Percentiles rank a stretch among this genome's conserved stretches.
Conservation (phyloP, 2,797 vertebrate species). For the Linurgus olivaceus region DNA sequence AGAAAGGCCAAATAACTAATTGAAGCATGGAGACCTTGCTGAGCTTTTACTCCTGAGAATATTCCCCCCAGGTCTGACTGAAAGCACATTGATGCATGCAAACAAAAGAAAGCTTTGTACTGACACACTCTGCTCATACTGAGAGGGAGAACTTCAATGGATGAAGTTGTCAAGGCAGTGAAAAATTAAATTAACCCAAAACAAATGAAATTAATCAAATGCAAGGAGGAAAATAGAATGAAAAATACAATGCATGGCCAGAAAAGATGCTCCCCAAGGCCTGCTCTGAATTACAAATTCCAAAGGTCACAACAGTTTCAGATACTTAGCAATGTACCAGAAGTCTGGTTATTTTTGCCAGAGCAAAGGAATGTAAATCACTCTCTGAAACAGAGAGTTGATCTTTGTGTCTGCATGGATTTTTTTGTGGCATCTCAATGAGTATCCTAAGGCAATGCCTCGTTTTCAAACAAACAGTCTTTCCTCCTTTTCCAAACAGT, state of each 20-base stretch:
- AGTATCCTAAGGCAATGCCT: constrained; percentile 10
- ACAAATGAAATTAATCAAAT: constrained; percentile 44
- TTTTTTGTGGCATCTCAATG: background rate
- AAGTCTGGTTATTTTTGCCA: constrained; percentile 4
- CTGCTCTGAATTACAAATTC: constrained; percentile 8
- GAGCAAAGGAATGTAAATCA: constrained; percentile 14
- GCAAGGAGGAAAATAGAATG: constrained; percentile 20
- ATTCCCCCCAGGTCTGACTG: constrained; percentile 18
- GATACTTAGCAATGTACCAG: background rate
- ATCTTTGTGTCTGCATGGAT: background rate
- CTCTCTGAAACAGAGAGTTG: background rate
- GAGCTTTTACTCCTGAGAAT: constrained; percentile 13
- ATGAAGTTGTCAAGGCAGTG: background rate
- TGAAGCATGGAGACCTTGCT: constrained; percentile 47
- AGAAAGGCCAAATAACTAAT: constrained; percentile 55
- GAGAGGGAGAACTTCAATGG: constrained; percentile 23
- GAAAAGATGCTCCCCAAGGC: constrained; percentile 4
- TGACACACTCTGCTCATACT: background rate
- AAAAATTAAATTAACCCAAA: constrained; percentile 55
- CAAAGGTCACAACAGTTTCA: constrained; percentile 27
- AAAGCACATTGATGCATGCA: background rate
- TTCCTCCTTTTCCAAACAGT: constrained; percentile 24
- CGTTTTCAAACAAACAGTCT: background rate
- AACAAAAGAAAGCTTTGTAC: constrained; percentile 37
- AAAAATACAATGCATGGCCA: background rate